Base-by-base conservation (phyloP, 2,113 vertebrate species). In the Hippocampus comes region DNA sequence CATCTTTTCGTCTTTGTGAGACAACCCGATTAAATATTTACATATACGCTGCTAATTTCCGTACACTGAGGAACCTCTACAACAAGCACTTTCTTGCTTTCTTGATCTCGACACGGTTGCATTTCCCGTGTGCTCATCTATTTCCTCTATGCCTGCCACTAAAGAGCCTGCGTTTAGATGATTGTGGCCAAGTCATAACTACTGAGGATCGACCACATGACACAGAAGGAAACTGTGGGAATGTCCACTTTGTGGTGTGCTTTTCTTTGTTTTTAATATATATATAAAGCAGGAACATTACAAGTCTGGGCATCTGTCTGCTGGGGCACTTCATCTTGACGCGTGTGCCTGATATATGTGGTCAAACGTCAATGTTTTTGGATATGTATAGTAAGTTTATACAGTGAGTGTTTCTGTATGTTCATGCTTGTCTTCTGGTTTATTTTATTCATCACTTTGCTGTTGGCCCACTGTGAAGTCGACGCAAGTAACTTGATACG, bases 241-340 rank as follows among this genome's bases (percentile, higher is more conserved):
- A 79, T 83, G 88, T 91, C 84, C 86, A 88, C 82, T 89, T 87
- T 86, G 84, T 71, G 76, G 71, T 25, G 21, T 4, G 9, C 73
- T 77, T 78, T 41, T 15, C 78, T 68, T 59, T 15, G 14, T 60
- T 6, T 15, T 27, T 27, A 34, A 34, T 34, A 34, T 34, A 34
- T 34, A 34, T 55, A n/a, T 55, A 9, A 2, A 55, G 59, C 64
- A 46, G 55, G 71, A 72, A 77, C 80, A 82, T 78, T 74, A 70
- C 73, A 71, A 76, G 67, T 38, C 68, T 10, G 21, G 43, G 30
- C 57, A 25, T 71, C 72, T 68, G 72, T 72, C 68, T 69, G 53
- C 38, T 68, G 21, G 17, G 18, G 49, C 9, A n/a, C n/a, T 10
- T 56, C 15, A 18, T 74, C 63, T 64, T 42, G 74, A 41, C 75